Percentiles rank a stretch among this genome's conserved stretches.
phyloP scores from a whole-genome alignment of 2,113 vertebrate species.

The Tetraodon nigroviridis region DNA sequence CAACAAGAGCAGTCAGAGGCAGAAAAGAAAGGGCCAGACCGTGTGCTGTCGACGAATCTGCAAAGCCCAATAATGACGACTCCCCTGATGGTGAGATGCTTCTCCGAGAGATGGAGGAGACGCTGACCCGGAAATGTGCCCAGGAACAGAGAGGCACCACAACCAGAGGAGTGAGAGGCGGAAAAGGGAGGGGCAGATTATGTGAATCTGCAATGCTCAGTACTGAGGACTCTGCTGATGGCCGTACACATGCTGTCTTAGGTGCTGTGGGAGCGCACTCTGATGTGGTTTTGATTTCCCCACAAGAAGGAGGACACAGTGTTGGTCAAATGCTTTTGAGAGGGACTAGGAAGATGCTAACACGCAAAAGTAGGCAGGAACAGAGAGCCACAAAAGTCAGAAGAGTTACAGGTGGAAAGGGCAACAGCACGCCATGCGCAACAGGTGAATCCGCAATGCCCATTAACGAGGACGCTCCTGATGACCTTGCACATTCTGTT shows the following conservation, averaged over 20 bases:
- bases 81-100: background rate
- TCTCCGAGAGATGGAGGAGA: no score
- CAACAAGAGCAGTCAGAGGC: no score
- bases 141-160: no score
- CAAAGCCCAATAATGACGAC: constrained; percentile 18
- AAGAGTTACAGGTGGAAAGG: constrained; percentile 35
- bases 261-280: constrained; percentile 6
- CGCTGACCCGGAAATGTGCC: no score
- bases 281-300: constrained; percentile 54
- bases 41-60: constrained; percentile 21
- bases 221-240: constrained; percentile 8
- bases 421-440: constrained; percentile 39
- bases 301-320: constrained; percentile 56
- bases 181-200: no score
- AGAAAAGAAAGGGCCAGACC: no score
- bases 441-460: constrained; percentile 23
- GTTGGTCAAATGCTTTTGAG: constrained; percentile 70
- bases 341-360: constrained; percentile 73
- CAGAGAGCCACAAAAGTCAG: constrained; percentile 47
- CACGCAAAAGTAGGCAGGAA: constrained; percentile 4
- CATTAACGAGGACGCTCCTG: constrained; percentile 12
- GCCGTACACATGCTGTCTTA: constrained; percentile 6
- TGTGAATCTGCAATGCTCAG: constrained; percentile 29
- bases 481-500: constrained; percentile 15
- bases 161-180: no score